A percentile compares a stretch with the other conserved stretches of the same genome.
Evolutionary conservation across 2,113 vertebrate species (phyloP).

Genomic region (Malurus cyaneus): DNA sequence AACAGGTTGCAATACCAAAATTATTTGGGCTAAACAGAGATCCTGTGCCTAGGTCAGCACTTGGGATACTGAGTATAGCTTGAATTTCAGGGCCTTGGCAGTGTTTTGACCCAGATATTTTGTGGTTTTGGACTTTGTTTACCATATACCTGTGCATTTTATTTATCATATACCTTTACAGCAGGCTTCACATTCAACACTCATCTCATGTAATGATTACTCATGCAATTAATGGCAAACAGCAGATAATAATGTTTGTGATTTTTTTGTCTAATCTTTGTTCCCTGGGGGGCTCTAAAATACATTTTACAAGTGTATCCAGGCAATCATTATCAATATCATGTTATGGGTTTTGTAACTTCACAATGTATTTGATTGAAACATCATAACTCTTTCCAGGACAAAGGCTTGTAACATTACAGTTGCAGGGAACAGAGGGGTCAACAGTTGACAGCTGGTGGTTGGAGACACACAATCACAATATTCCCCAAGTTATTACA

Average conservation of each 20-base stretch:
- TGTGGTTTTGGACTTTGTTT: background rate
- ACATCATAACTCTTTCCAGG: slow-evolving; percentile 72
- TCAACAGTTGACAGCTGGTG: slow-evolving; percentile 73
- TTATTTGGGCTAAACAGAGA: slow-evolving; percentile 3
- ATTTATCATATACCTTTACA: background rate
- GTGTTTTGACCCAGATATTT: background rate
- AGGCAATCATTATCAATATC: slow-evolving; percentile 56
- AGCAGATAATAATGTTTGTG: slow-evolving; percentile 22
- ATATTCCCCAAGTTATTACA: slow-evolving; percentile 63
- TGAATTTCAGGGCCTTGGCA: background rate
- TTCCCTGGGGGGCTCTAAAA: slow-evolving; percentile 23
- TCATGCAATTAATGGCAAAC: slow-evolving; percentile 47
- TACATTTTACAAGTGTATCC: slow-evolving; percentile 53
- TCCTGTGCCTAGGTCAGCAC: background rate
- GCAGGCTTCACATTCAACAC: background rate
- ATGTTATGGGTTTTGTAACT: slow-evolving; percentile 70
- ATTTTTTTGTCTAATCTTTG: background rate
- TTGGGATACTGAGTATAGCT: background rate
- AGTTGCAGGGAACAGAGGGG: slow-evolving; percentile 66
- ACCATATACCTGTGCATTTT: background rate
- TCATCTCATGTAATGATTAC: background rate
- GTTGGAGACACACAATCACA: slow-evolving; percentile 58
- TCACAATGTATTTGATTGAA: slow-evolving; percentile 66
- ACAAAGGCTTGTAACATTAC: slow-evolving; percentile 71
- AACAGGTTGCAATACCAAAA: background rate